Evolutionary conservation across 2,797 vertebrate species (phyloP), one percentile per base, ranked within the genome.

Genomic region (Siniperca obscura): DNA sequence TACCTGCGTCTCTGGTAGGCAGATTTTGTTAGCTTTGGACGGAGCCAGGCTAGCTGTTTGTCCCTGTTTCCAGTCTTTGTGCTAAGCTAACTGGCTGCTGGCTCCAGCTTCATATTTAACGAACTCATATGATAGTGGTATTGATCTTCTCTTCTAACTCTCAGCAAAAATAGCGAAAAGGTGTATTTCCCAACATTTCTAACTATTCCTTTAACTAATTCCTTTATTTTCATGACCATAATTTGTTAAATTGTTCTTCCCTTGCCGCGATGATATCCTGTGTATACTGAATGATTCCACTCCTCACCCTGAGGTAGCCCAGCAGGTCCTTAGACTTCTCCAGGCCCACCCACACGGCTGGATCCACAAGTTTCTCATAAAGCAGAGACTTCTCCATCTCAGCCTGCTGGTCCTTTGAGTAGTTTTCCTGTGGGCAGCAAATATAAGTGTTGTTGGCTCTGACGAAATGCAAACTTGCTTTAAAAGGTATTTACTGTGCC

Each of bases 341-440:
- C 83, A 99, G 90, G 82, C 98, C 98, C 44, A 99, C 97, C 98
- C 98, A 99, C 53, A 80, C 97, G 97, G 96, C 94, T 27, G 98
- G 97, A 86, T 99, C 97, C 56, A 98, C 93, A 0, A 83, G 74
- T 0, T 55, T 65, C 0, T 40, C 89, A 87, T 99, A 99, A 74
- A 99, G 95, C n/a, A 96, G 52, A 34, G 98, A 98, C 0, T 70
- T 64, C 22, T 84, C 56, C 88, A 98, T 74, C 36, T 94, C 89
- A 0, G 36, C 5, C 52, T 0, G 16, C 76, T 92, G 62, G 0
- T 4, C 0, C 0, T 64, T 25, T 4, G 93, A 89, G 92, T 96
- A 95, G 81, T 90, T 94, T 21, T 36, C 55, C 97, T 98, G 91
- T 57, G 53, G 19, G 92, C 86, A 88, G 60, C 89, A 87, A 92